These are phyloP conservation scores for Acropternis orthonyx DNA, from an alignment of 2,797 vertebrate genomes.

Conservation along the genomic window DNA sequence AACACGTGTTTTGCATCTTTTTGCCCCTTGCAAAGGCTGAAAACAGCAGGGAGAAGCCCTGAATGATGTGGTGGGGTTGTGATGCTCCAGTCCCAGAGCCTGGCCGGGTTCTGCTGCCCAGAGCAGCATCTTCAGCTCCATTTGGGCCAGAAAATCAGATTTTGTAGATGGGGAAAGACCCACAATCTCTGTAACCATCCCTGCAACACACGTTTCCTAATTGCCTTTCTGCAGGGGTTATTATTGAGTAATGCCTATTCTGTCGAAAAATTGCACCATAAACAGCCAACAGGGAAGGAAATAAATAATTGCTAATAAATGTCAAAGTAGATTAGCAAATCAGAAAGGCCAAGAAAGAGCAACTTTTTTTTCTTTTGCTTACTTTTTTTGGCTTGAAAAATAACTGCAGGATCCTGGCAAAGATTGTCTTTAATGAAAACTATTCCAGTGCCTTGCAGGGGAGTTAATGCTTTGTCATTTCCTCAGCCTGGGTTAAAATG, in stretches of 20 bases:
- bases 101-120: neutral
- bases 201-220: slow-evolving; percentile 17
- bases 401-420: neutral
- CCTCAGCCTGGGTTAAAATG: slow-evolving; percentile 2
- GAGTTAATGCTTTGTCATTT: slow-evolving; percentile 24
- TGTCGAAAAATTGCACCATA: slow-evolving; percentile 38
- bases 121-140: neutral
- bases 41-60: neutral
- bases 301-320: slow-evolving; percentile 42
- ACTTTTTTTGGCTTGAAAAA: neutral
- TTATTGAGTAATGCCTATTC: slow-evolving; percentile 45
- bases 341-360: neutral
- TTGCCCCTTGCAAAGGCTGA: neutral
- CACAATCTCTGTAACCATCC: neutral
- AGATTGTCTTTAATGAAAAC: neutral
- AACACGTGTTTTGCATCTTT: neutral
- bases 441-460: neutral
- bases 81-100: neutral
- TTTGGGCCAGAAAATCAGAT: neutral
- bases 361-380: neutral
- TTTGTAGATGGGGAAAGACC: neutral
- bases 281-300: slow-evolving; percentile 32
- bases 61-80: neutral
- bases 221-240: slow-evolving; percentile 41
- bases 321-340: slow-evolving; percentile 23